Percentiles rank a stretch among this genome's conserved stretches.
These are phyloP conservation scores for Microplitis demolitor DNA, from an alignment of 1,140 invertebrate species.

Conservation along the genomic window DNA sequence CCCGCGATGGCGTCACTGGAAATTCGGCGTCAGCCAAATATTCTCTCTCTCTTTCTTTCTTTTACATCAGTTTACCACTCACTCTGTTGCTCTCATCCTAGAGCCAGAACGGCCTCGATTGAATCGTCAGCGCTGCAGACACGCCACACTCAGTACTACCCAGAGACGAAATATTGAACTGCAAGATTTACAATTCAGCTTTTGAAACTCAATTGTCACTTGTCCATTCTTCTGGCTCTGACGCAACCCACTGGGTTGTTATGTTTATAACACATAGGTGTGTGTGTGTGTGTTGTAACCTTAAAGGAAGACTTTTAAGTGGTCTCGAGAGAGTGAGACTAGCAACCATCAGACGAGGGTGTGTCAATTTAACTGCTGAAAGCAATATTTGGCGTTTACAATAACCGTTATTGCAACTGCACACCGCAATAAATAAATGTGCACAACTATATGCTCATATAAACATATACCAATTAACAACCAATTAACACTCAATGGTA, in stretches of 20 bases:
- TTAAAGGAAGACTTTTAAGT: no score
- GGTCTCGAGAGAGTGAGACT: not conserved
- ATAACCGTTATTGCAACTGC: not conserved
- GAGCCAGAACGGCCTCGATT: not conserved
- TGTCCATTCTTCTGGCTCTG: no score
- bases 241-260: no score
- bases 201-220: not conserved
- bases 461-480: no score
- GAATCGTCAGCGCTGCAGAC: slow-evolving; percentile 18
- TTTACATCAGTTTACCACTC: not conserved
- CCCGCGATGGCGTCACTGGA: slow-evolving; percentile 11
- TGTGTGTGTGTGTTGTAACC: no score
- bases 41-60: no score
- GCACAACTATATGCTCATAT: no score
- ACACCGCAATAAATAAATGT: not conserved
- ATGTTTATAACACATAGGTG: no score
- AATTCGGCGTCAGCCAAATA: slow-evolving; percentile 15
- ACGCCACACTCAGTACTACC: not conserved
- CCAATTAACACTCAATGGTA: no score
- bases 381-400: no score
- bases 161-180: not conserved
- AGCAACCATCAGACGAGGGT: not conserved
- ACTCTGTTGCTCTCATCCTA: no score
- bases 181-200: not conserved
- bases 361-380: no score